phyloP scores from a whole-genome alignment of 2,797 vertebrate species.

The Artibeus jamaicensis region DNA sequence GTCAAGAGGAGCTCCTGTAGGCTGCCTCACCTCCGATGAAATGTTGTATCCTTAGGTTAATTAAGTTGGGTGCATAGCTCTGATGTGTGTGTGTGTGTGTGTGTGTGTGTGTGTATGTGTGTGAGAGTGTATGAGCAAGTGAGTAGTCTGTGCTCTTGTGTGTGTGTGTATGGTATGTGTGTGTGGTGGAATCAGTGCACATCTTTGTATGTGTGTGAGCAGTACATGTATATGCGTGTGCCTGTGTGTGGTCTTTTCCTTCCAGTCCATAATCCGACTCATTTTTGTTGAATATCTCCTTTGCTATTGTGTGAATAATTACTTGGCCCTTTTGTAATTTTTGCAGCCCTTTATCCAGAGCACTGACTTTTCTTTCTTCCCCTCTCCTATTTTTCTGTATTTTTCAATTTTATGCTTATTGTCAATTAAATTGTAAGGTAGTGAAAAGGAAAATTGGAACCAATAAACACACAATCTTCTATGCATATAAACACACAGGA shows the following conservation, averaged over 20 bases:
- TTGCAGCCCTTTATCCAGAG: not conserved
- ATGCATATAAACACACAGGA: not conserved
- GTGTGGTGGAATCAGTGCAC: not conserved
- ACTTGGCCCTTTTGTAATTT: not conserved
- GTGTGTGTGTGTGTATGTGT: not conserved
- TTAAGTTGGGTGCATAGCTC: not conserved
- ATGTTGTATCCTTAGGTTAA: not conserved
- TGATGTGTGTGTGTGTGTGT: not conserved
- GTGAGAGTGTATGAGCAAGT: not conserved
- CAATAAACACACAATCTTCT: not conserved
- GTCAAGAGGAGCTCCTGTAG: not conserved
- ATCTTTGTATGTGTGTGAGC: not conserved
- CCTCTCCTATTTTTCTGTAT: not conserved
- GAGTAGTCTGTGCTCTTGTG: not conserved
- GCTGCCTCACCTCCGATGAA: not conserved
- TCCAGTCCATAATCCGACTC: not conserved
- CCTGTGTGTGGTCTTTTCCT: not conserved
- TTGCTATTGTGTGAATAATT: not conserved
- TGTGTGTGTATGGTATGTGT: no score
- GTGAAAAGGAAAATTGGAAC: not conserved
- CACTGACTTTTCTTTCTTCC: not conserved
- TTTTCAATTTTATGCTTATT: conserved; percentile 41
- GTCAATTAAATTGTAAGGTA: not conserved
- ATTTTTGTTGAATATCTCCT: not conserved
- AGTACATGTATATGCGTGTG: not conserved